Conservation (phyloP, 2,888 invertebrate genomes). For the Vandiemenella viatica region DNA sequence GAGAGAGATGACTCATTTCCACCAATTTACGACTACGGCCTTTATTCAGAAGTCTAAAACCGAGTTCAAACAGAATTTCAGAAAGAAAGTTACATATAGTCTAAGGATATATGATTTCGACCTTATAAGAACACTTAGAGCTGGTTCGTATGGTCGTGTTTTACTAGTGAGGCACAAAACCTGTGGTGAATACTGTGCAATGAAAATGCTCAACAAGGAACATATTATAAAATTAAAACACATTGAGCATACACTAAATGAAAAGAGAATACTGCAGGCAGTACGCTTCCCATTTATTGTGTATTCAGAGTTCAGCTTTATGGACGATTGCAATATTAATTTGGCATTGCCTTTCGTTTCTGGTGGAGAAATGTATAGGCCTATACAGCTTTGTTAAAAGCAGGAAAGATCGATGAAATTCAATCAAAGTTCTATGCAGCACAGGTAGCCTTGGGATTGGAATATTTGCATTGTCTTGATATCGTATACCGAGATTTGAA, state of each 20-base stretch:
- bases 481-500: constrained; percentile 14
- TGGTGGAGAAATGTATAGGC: constrained; percentile 14
- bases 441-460: constrained; percentile 13
- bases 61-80: too few species aligned
- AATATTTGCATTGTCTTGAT: constrained; percentile 13
- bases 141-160: constrained; percentile 13
- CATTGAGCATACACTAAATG: constrained; percentile 10
- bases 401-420: constrained; percentile 13
- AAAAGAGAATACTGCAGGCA: constrained; percentile 10
- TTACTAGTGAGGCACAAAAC: constrained; percentile 8
- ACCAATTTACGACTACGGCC: too few species aligned
- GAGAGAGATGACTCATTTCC: too few species aligned
- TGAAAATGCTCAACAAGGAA: constrained; percentile 11
- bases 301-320: constrained; percentile 8
- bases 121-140: constrained; percentile 7
- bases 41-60: too few species aligned
- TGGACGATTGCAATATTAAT: constrained; percentile 12
- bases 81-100: too few species aligned
- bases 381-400: constrained; percentile 7
- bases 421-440: constrained; percentile 14
- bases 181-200: constrained; percentile 6
- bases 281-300: constrained; percentile 12
- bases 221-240: constrained; percentile 11
- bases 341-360: constrained; percentile 10
- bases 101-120: constrained; percentile 4